phyloP scores from a whole-genome alignment of 2,113 vertebrate species.

The Campylomormyrus numenius region DNA sequence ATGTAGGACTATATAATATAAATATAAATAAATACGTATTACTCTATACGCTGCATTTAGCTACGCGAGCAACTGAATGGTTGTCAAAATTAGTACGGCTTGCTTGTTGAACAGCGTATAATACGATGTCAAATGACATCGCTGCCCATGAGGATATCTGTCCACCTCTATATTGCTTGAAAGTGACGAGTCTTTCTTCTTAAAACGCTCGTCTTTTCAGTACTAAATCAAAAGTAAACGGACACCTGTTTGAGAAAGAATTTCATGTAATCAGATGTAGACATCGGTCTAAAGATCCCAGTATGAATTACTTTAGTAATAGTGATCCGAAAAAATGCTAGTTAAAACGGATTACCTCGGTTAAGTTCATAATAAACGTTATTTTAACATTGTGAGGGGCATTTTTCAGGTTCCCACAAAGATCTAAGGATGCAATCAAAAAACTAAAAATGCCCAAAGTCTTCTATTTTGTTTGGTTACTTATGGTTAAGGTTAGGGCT shows the following conservation, averaged over 20 bases:
- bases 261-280: slow-evolving; percentile 53
- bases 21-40: neutral
- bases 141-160: neutral
- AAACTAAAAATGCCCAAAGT: neutral
- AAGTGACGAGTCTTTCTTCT: neutral
- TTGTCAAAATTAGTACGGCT: neutral
- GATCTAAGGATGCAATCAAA: neutral
- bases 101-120: neutral
- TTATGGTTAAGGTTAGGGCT: neutral
- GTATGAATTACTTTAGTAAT: slow-evolving; percentile 60
- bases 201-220: neutral
- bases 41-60: neutral
- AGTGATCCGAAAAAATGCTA: slow-evolving; percentile 42
- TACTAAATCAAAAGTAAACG: neutral
- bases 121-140: neutral
- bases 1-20: neutral
- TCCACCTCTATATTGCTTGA: neutral
- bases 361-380: slow-evolving; percentile 47
- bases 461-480: neutral
- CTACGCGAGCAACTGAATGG: neutral
- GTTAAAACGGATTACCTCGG: slow-evolving; percentile 54
- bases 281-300: slow-evolving; percentile 63
- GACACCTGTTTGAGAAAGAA: slow-evolving; percentile 49
- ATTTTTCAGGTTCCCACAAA: neutral
- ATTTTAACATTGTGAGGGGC: neutral